Evolutionary conservation across 2,888 invertebrate genomes (phyloP).

Genomic region (Pristionchus mayeri): DNA sequence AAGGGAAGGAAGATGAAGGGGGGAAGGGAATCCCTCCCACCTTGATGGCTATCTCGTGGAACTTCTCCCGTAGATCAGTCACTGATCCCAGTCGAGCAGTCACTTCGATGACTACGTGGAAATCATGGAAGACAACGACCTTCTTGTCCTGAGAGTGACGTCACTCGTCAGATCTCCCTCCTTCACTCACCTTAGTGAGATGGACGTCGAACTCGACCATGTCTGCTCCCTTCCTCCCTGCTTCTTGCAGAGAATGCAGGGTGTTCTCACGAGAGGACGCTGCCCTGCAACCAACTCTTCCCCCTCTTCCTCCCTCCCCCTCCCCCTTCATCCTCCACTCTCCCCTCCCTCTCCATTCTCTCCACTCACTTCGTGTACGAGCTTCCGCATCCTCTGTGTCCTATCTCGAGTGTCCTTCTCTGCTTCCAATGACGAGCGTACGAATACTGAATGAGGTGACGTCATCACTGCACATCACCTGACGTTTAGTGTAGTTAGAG

Average conservation of each 20-base stretch:
- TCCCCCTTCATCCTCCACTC: too few species aligned
- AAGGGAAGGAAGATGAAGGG: background rate
- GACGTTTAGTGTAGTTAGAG: background rate
- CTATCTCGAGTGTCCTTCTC: slow-evolving; percentile 85
- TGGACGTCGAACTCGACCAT: slow-evolving; percentile 99
- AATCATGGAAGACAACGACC: slow-evolving; percentile 94
- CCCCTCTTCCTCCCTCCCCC: too few species aligned
- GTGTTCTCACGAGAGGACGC: slow-evolving; percentile 90
- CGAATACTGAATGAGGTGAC: slow-evolving; percentile 9
- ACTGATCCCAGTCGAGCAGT: slow-evolving; percentile 60
- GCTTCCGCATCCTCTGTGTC: slow-evolving; percentile 94
- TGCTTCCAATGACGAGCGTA: slow-evolving; percentile 63
- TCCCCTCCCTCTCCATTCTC: too few species aligned
- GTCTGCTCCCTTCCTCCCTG: slow-evolving; percentile 94
- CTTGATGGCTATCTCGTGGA: slow-evolving; percentile 66
- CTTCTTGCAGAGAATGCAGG: slow-evolving; percentile 92
- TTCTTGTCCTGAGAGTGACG: slow-evolving; percentile 80
- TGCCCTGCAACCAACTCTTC: slow-evolving; percentile 50
- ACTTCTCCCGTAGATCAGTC: slow-evolving; percentile 41
- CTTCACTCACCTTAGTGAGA: slow-evolving; percentile 83
- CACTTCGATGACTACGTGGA: slow-evolving; percentile 87
- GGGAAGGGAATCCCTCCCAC: slow-evolving; percentile 41
- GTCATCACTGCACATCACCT: background rate
- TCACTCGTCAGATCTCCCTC: background rate
- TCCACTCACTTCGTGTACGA: slow-evolving; percentile 81